phyloP scores from a whole-genome alignment of 2,888 invertebrate species.

The Pinctada fucata region DNA sequence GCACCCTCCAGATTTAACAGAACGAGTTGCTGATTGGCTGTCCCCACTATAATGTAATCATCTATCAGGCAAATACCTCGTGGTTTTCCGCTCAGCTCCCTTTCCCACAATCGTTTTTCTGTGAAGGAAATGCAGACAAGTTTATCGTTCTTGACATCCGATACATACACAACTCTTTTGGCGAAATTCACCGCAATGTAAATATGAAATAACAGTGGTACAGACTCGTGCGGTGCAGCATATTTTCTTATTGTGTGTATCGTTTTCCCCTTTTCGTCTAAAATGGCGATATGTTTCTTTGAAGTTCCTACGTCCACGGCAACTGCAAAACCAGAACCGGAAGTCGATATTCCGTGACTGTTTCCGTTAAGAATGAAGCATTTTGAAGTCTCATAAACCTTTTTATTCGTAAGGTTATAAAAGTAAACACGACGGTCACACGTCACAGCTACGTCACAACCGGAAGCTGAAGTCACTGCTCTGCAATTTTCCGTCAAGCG shows the following conservation, averaged over 20 bases:
- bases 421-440: slow-evolving; percentile 10
- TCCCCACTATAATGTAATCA: slow-evolving; percentile 15
- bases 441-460: slow-evolving; percentile 6
- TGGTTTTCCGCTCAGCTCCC: slow-evolving; percentile 13
- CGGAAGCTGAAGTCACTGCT: slow-evolving; percentile 7
- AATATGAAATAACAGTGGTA: background rate
- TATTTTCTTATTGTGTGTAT: slow-evolving; percentile 14
- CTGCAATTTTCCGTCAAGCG: slow-evolving; percentile 9
- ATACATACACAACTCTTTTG: slow-evolving; percentile 11
- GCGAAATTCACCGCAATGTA: slow-evolving; percentile 12
- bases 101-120: slow-evolving; percentile 20
- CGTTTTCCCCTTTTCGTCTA: slow-evolving; percentile 13
- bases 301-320: slow-evolving; percentile 8
- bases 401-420: background rate
- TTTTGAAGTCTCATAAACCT: background rate
- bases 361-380: slow-evolving; percentile 6
- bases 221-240: background rate
- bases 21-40: slow-evolving; percentile 8
- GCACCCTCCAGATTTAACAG: background rate
- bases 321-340: background rate
- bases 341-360: slow-evolving; percentile 10
- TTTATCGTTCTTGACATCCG: slow-evolving; percentile 21
- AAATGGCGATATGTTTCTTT: slow-evolving; percentile 7
- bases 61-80: slow-evolving; percentile 14
- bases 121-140: slow-evolving; percentile 18